Evolutionary conservation across 1,140 invertebrate genomes (phyloP), one percentile per base, ranked within the genome.

Genomic region (Propsilocerus akamusi): DNA sequence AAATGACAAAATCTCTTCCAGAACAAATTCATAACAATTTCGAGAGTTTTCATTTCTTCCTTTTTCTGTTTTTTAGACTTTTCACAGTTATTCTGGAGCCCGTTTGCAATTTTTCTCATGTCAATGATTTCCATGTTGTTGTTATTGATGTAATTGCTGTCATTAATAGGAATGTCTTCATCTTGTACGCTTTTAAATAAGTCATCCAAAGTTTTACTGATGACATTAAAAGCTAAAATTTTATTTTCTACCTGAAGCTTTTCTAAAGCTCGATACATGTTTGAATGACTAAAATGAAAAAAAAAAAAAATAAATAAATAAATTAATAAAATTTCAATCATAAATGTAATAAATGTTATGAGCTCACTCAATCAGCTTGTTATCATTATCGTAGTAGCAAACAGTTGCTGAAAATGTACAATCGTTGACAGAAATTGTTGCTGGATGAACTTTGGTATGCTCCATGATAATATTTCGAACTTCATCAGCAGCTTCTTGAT

Each of bases 31-130:
- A 50, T 1, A 52, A 69, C 53, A 14, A 56, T 52, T 24, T 48
- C 46, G 22, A 52, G 53, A 50, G 63, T 50, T 76, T 81, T 64
- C 87, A 91, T 0, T 86, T 86, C 51, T 76, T 72, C 26, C 85
- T 83, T 59, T 86, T 82, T 57, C 80, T 79, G 52, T 72, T 74
- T 58, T 86, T 86, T 30, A 87, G 65, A 51, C 79, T n/a, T n/a
- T 77, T 52, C 84, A 74, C 2, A 77, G 74, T 2, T 79, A 77
- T 1, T 81, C 80, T 0, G 66, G 59, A 48, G 61, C 67, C 54
- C 63, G 79, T 30, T 14, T 48, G 24, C n/a, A 12, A 14, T 4
- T 48, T 37, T 11, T 5, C 12, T 26, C 3, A 48, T n/a, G 17
- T 34, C 30, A 14, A 47, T 51, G 4, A 14, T 37, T 34, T 51